phyloP scores from a whole-genome alignment of 2,797 vertebrate genomes.

The Chrysocyon brachyurus region DNA sequence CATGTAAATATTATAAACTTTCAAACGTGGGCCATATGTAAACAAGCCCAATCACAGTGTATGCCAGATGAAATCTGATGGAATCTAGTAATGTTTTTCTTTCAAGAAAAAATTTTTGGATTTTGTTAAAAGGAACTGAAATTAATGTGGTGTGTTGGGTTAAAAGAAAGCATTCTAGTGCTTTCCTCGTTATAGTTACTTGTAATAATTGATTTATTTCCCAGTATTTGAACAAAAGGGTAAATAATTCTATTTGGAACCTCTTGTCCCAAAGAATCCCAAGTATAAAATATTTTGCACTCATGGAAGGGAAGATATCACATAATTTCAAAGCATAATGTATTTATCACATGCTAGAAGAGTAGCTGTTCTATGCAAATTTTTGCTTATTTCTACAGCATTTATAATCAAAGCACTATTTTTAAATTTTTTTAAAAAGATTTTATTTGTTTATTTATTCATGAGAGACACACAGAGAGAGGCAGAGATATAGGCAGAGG shows the following conservation, averaged over 20 bases:
- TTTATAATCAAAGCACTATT: not conserved
- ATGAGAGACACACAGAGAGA: no score
- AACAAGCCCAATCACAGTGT: not conserved
- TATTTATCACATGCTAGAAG: not conserved
- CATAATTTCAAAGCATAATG: not conserved
- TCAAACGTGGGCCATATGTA: not conserved
- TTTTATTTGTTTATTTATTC: no score
- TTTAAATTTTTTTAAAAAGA: not conserved
- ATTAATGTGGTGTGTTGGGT: not conserved
- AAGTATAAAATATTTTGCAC: conserved; percentile 18
- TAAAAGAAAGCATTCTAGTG: not conserved
- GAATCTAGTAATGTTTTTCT: not conserved
- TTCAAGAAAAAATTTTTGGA: not conserved
- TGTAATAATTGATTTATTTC: not conserved
- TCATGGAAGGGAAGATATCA: not conserved
- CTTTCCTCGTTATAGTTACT: not conserved
- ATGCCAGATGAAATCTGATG: not conserved
- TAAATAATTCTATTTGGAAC: not conserved
- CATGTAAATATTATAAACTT: not conserved
- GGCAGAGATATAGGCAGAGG: no score
- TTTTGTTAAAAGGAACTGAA: not conserved
- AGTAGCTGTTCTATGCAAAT: not conserved
- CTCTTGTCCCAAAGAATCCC: not conserved
- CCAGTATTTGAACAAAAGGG: not conserved
- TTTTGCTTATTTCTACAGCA: not conserved